Evolutionary conservation across 2,888 invertebrate species (phyloP).

Genomic region (Eupithecia inturbata): DNA sequence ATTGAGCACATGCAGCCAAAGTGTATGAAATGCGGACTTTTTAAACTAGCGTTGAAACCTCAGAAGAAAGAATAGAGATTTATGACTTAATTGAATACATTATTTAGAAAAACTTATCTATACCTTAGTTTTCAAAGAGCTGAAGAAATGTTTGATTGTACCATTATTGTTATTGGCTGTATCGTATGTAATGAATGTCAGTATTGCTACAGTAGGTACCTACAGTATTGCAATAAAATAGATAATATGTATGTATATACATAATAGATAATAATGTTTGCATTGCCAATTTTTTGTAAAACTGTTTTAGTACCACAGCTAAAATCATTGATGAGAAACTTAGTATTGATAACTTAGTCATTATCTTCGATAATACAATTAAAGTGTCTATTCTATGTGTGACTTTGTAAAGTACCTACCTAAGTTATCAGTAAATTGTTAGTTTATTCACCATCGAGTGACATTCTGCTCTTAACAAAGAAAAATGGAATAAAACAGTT

Average conservation of each 20-base stretch:
- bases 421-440: too few species aligned
- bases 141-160: not conserved
- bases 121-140: not conserved
- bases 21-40: slow-evolving; percentile 14
- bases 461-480: too few species aligned
- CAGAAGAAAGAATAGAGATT: not conserved
- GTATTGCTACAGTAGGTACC: not conserved
- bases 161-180: not conserved
- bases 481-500: too few species aligned
- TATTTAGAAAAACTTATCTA: not conserved
- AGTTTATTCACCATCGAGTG: too few species aligned
- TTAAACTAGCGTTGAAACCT: slow-evolving; percentile 9
- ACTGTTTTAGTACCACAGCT: not conserved
- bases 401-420: too few species aligned
- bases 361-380: too few species aligned
- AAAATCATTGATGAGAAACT: not conserved
- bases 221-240: not conserved
- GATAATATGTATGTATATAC: too few species aligned
- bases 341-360: too few species aligned
- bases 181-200: not conserved
- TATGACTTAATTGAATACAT: not conserved
- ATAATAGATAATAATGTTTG: too few species aligned
- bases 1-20: slow-evolving; percentile 13
- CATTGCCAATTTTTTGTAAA: not conserved
- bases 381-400: too few species aligned